Percentiles rank a stretch among this genome's conserved stretches.
Conservation (phyloP, 92 coral and sea anemone species). For the Siderastrea radians region DNA sequence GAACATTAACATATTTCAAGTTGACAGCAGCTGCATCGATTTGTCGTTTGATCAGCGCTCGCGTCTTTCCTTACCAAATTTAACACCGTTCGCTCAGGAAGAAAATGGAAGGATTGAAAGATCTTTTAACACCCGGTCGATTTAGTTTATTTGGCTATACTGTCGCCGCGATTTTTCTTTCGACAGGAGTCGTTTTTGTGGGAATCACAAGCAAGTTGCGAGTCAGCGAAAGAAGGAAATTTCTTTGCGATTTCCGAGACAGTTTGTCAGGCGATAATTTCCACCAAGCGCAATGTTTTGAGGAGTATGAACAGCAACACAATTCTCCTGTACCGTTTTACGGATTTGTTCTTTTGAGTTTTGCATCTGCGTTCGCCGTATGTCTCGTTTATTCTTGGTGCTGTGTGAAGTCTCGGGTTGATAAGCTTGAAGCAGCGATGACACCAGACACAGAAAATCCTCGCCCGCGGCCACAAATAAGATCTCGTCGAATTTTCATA, state of each 20-base stretch:
- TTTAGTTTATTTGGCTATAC: conserved; percentile 21
- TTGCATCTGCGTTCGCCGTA: conserved; percentile 3
- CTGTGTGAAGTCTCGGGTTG: conserved; percentile 54
- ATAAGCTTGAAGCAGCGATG: conserved; percentile 38
- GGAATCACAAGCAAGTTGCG: conserved; percentile 37
- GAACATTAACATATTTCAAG: background rate
- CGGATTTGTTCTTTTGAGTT: conserved; percentile 41
- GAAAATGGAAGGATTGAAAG: conserved; percentile 15
- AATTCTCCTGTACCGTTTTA: conserved; percentile 56
- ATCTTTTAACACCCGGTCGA: background rate
- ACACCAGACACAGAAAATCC: conserved; percentile 54
- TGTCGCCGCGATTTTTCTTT: background rate
- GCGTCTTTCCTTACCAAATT: background rate
- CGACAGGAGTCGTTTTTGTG: conserved; percentile 15
- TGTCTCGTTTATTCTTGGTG: conserved; percentile 51
- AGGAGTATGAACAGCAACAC: conserved; percentile 56
- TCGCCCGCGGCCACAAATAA: conserved; percentile 40
- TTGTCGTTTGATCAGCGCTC: background rate
- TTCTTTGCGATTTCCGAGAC: conserved; percentile 38
- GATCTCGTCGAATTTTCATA: conserved; percentile 48
- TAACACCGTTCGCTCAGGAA: background rate
- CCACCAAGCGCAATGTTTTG: conserved; percentile 46
- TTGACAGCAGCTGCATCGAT: background rate
- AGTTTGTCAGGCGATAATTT: conserved; percentile 15
- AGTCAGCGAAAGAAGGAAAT: conserved; percentile 20